These are phyloP conservation scores for Pseudois nayaur DNA, from an alignment of 2,113 vertebrate species.

Conservation along the genomic window DNA sequence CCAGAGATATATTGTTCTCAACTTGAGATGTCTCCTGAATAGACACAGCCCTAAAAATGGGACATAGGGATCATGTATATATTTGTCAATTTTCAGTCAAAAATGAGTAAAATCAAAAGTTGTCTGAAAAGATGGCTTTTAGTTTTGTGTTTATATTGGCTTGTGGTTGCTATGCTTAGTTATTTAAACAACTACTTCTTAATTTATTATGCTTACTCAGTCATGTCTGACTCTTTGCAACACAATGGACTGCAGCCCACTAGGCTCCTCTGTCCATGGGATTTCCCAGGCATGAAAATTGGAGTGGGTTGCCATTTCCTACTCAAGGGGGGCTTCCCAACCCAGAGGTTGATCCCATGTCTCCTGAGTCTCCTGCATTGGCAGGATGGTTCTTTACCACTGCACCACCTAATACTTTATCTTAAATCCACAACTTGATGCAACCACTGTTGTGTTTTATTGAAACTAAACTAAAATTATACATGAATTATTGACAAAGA, in stretches of 20 bases:
- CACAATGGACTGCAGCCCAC: background rate
- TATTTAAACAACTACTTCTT: background rate
- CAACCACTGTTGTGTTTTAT: background rate
- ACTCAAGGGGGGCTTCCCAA: background rate
- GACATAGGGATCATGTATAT: background rate
- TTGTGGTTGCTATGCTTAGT: background rate
- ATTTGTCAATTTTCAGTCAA: background rate
- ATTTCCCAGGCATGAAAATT: background rate
- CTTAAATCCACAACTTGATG: background rate
- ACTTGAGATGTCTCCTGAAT: background rate
- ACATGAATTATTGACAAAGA: background rate
- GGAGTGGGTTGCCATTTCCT: background rate
- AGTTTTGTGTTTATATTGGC: background rate
- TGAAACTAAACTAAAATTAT: background rate
- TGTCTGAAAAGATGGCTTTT: background rate
- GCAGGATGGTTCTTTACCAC: background rate
- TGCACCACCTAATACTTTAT: background rate
- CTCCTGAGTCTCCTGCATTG: background rate
- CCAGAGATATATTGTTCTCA: background rate
- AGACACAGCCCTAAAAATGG: background rate
- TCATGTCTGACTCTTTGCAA: background rate
- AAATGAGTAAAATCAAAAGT: background rate
- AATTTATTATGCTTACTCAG: background rate
- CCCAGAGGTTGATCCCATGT: background rate
- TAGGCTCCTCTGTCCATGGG: background rate